A percentile compares a stretch with the other conserved stretches of the same genome.
These are phyloP conservation scores for Drosophila burlai DNA, from an alignment of 1,140 invertebrate species.

Conservation along the genomic window DNA sequence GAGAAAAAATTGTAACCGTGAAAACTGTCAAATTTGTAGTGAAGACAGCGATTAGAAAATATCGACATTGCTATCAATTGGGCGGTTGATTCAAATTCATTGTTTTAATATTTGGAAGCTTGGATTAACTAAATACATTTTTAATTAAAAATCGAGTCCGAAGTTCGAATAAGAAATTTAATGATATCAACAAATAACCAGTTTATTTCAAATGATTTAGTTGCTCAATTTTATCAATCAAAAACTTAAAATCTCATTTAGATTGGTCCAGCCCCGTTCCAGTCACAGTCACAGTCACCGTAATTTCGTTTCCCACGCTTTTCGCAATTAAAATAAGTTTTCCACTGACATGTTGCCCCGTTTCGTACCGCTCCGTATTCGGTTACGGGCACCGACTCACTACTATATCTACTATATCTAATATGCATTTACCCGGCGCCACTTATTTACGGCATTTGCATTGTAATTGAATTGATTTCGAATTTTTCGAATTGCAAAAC, in stretches of 20 bases:
- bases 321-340: constrained; percentile 45
- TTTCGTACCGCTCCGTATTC: constrained; percentile 64
- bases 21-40: background rate
- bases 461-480: constrained; percentile 62
- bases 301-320: constrained; percentile 3
- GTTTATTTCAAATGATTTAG: background rate
- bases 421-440: constrained; percentile 61
- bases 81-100: background rate
- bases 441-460: constrained; percentile 54
- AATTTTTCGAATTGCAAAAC: constrained; percentile 50
- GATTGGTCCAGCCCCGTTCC: constrained; percentile 26
- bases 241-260: background rate
- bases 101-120: background rate
- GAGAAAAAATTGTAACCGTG: too few relatives aligned
- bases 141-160: fast-evolving
- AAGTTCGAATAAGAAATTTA: background rate
- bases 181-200: background rate
- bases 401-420: constrained; percentile 14
- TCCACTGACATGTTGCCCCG: constrained; percentile 17
- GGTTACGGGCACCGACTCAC: constrained; percentile 49
- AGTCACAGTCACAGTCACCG: constrained; percentile 28
- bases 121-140: too few relatives aligned
- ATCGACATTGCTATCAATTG: background rate
- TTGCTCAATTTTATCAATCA: background rate
- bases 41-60: background rate